Evolutionary conservation across 2,888 invertebrate genomes (phyloP), one percentile per base, ranked within the genome.

Genomic region (Eulithis prunata): DNA sequence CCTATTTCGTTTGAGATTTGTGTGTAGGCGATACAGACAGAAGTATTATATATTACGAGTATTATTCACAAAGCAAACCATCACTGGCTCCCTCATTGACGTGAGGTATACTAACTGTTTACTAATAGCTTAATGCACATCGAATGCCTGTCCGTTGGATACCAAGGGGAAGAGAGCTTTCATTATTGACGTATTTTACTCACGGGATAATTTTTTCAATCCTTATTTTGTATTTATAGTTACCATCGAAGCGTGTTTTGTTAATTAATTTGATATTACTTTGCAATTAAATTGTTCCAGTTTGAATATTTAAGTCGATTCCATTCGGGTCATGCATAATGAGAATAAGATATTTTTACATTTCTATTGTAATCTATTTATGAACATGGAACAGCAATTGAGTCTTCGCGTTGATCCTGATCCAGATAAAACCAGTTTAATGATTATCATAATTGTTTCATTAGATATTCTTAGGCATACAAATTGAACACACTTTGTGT

Each of bases 71-170:
- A 62, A 62, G 52, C 49, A 58, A 67, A 58, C 55, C 64, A 68
- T 59, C 49, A 36, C 6, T 53, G 55, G 51, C 56, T 62, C 72
- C 72, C 75, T 70, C 72, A 73, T 74, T 70, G 76, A 71, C 69
- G 70, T 67, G 74, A 73, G 77, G 78, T 79, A 75, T 73, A 81
- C 82, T 85, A 86, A 85, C 80, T 86, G 83, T 85, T 87, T 85
- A 83, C 87, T 88, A 90, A 90, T 89, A 86, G 84, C 84, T 85
- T 87, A 89, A 89, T 89, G 87, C 84, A 88, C 86, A 87, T 81
- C 81, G 84, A 82, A 85, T 84, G 78, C 76, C 78, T 78, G 80
- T 75, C 76, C 71, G 82, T 76, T 77, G 71, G 78, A 78, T 79
- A 79, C 77, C 70, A 76, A 79, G 82, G 84, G 83, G 79, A 79